Evolutionary conservation across 2,797 vertebrate species (phyloP).

Genomic region (Crax fasciolata): DNA sequence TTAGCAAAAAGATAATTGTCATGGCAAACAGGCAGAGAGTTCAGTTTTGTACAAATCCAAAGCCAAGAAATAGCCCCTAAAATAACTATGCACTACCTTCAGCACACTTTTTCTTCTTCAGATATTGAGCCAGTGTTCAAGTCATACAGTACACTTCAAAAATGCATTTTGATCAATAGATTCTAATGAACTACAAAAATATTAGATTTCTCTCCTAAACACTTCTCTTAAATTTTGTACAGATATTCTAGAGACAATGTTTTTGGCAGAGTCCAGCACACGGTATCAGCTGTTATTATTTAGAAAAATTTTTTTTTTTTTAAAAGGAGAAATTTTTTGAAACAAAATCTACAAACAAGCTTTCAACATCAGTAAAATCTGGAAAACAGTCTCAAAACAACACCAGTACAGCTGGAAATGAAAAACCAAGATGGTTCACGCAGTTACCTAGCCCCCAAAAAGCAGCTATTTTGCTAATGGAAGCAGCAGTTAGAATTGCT

Average conservation of each 20-base stretch:
- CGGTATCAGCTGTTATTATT: background rate
- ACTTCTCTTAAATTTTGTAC: background rate
- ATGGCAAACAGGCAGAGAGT: conserved; percentile 60
- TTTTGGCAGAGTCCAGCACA: background rate
- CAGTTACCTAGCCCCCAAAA: background rate
- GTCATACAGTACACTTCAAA: background rate
- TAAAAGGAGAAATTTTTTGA: background rate
- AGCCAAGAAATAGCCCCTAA: background rate
- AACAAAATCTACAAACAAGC: background rate
- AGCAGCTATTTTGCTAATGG: background rate
- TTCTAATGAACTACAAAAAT: background rate
- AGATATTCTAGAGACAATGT: background rate
- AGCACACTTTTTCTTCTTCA: background rate
- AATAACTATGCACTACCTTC: background rate
- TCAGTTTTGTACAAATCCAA: conserved; percentile 27
- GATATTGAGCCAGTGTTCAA: background rate
- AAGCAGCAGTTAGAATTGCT: background rate
- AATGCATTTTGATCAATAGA: background rate
- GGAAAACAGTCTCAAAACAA: background rate
- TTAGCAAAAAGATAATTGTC: conserved; percentile 71
- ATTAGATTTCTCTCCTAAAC: background rate
- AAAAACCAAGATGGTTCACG: background rate
- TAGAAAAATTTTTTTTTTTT: background rate
- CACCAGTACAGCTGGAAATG: background rate
- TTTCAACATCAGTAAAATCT: background rate